Base-by-base conservation (phyloP, 2,888 invertebrate species). In the Camptogramma bilineatum region DNA sequence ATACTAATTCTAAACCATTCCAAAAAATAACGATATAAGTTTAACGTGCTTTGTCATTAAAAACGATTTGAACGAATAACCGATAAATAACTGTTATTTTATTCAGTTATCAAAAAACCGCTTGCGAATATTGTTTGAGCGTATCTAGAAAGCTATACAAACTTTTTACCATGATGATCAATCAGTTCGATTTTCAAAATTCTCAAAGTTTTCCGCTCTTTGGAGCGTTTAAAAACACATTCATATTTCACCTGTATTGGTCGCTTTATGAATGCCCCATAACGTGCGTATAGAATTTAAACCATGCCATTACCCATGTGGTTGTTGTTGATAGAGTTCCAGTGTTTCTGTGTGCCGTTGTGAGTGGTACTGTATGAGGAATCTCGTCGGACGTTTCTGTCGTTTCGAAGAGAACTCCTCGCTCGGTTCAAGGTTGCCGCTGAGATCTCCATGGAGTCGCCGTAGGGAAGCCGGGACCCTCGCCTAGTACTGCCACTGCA, bases 381-480 rank as follows among this genome's bases (percentile, higher is more conserved):
- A 64, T 89, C 89, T 7, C 88, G 74, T 1, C 88, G 75, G 28
- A 78, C 79, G 57, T 81, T 81, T 1, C 87, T 77, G 1, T 86
- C 88, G 62, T 81, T 83, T 62, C 79, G 79, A 13, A 90, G 57
- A 0, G 91, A 91, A 69, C 74, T 83, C 10, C 90, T 75, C 1
- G 89, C 92, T 16, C 91, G 76, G 10, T 88, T 90, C 10, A 93
- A 79, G 0, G 91, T 88, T 0, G 93, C 88, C 2, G 93, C 93
- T 0, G 93, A 93, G 67, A 93, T 93, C 68, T 93, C 93, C 90
- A 91, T 90, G 18, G 93, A 93, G 66, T 93, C 93, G 0, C 92
- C 93, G 77, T 87, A 91, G 0, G 93, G 90, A 0, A 92, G 79
- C 13, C 88, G 82, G 1, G 93, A 93, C 16, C 91, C 91, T 18